Conservation (phyloP, 2,113 vertebrate genomes). For the Pseudopipra pipra region DNA sequence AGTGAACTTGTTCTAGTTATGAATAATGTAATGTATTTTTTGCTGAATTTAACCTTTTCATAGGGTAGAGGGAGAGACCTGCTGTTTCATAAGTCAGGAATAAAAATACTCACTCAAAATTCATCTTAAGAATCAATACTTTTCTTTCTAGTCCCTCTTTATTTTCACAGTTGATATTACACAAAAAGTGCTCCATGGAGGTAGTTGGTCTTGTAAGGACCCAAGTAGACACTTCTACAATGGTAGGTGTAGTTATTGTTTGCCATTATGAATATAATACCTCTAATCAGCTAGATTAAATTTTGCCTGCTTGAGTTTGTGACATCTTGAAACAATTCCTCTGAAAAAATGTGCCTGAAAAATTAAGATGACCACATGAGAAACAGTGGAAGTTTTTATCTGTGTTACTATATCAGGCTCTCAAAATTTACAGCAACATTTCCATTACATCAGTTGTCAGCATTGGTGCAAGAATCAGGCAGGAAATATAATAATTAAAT, state of each 20-base stretch:
- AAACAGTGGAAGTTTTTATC: background rate
- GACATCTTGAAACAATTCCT: background rate
- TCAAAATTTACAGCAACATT: background rate
- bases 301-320: background rate
- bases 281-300: background rate
- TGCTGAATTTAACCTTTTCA: background rate
- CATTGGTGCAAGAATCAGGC: background rate
- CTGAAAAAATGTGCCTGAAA: background rate
- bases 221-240: background rate
- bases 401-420: background rate
- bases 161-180: background rate
- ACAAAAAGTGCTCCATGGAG: background rate
- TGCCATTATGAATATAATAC: background rate
- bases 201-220: background rate
- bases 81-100: background rate
- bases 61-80: background rate
- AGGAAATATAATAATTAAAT: background rate
- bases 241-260: background rate
- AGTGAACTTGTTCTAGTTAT: background rate
- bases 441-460: background rate
- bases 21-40: background rate
- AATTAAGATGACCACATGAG: background rate
- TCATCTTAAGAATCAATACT: background rate
- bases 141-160: background rate
- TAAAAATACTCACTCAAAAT: background rate